Evolutionary conservation across 92 coral and sea anemone genomes (phyloP).

Genomic region (Diadumene lineata): DNA sequence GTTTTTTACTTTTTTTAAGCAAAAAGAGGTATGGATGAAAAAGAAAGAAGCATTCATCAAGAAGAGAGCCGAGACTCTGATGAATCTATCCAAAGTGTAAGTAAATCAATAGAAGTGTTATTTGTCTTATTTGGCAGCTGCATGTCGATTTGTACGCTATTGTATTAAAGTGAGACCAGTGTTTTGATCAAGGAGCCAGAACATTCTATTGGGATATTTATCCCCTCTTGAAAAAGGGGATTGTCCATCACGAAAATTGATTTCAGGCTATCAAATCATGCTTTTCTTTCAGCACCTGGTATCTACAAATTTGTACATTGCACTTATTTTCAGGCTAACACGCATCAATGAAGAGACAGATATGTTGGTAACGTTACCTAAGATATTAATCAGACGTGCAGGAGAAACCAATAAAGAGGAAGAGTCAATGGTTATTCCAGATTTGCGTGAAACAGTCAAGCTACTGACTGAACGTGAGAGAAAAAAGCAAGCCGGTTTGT

Average conservation of each 20-base stretch:
- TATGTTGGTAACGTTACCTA: constrained; percentile 60
- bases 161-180: too few relatives aligned
- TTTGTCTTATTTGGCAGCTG: not conserved
- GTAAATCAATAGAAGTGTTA: not conserved
- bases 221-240: too few relatives aligned
- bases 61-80: constrained; percentile 68
- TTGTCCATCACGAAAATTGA: too few relatives aligned
- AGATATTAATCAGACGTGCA: constrained; percentile 50
- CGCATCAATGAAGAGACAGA: constrained; percentile 71
- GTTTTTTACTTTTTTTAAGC: constrained; percentile 35
- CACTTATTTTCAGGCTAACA: constrained; percentile 48
- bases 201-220: too few relatives aligned
- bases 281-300: too few relatives aligned
- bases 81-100: constrained; percentile 66
- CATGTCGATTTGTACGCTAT: too few relatives aligned
- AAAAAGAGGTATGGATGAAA: constrained; percentile 69
- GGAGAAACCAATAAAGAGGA: constrained; percentile 31
- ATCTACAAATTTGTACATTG: too few relatives aligned
- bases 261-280: too few relatives aligned
- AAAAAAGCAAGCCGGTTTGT: not conserved
- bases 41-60: constrained; percentile 61
- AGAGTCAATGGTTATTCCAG: constrained; percentile 7
- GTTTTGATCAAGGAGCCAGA: too few relatives aligned
- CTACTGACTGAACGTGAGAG: constrained; percentile 43
- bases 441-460: constrained; percentile 40